Percentiles rank a stretch among this genome's conserved stretches.
Conservation (phyloP, 2,113 vertebrate species). For the Chaetura pelagica region DNA sequence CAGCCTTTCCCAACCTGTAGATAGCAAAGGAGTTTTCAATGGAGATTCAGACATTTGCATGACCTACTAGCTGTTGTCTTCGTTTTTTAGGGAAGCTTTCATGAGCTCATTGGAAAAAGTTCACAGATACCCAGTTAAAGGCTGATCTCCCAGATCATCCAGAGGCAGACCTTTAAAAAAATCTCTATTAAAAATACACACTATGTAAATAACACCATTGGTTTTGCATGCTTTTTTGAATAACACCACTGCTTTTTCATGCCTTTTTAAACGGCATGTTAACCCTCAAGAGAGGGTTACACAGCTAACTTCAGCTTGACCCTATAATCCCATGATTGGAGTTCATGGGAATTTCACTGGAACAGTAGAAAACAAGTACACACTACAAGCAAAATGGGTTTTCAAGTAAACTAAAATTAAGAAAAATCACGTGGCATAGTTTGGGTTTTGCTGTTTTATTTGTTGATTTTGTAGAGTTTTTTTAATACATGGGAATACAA, state of each 20-base stretch:
- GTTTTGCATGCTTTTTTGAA: neutral
- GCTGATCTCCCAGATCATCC: neutral
- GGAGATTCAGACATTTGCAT: neutral
- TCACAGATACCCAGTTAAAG: neutral
- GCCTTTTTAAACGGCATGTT: neutral
- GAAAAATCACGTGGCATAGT: neutral
- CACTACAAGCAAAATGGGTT: neutral
- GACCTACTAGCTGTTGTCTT: neutral
- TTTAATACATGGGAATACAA: neutral
- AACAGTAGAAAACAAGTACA: neutral
- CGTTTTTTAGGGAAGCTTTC: neutral
- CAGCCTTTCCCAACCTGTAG: neutral
- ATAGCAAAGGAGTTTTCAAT: neutral
- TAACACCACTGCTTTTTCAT: neutral
- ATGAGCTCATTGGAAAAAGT: neutral
- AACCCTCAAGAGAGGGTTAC: neutral
- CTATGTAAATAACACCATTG: neutral
- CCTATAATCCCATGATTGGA: neutral
- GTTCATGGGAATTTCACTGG: neutral
- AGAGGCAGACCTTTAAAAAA: neutral
- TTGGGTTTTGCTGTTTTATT: neutral
- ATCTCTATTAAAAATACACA: neutral
- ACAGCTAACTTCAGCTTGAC: neutral
- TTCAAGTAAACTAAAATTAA: neutral
- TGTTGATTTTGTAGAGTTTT: neutral